A percentile compares a stretch with the other conserved stretches of the same genome.
Evolutionary conservation across 2,797 vertebrate genomes (phyloP).

Genomic region (Micrastur ruficollis): DNA sequence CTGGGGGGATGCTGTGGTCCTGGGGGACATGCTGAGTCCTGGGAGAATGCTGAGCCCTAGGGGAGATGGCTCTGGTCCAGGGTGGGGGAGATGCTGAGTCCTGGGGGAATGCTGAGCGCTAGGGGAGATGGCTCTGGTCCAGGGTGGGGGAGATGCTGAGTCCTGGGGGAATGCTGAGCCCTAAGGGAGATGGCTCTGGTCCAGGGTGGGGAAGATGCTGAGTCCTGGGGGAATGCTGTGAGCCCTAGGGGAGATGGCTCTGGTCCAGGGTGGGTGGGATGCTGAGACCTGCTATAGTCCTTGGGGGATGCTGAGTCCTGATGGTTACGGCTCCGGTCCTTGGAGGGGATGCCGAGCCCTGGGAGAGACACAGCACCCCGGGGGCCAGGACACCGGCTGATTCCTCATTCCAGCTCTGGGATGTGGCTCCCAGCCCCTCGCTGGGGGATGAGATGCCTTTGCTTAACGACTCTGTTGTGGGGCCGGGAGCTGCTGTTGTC

Average conservation of each 20-base stretch:
- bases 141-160: not conserved
- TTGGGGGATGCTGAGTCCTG: no score
- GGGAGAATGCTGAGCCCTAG: not conserved
- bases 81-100: not conserved
- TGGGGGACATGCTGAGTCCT: not conserved
- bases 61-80: not conserved
- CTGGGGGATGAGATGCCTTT: not conserved
- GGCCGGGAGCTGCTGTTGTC: not conserved
- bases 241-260: not conserved
- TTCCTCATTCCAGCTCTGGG: not conserved
- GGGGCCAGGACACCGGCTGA: not conserved
- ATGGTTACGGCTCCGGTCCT: not conserved
- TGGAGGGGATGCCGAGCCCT: not conserved
- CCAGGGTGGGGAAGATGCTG: not conserved
- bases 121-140: not conserved
- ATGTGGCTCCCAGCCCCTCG: not conserved
- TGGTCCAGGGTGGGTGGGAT: not conserved
- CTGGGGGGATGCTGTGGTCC: not conserved
- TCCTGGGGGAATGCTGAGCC: not conserved
- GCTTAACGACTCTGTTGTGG: slow-evolving; percentile 8
- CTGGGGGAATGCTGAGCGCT: not conserved
- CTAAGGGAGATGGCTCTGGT: not conserved
- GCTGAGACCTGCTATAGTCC: not conserved
- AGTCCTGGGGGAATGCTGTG: not conserved
- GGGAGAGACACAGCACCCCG: not conserved